Base-by-base conservation (phyloP, 2,888 invertebrate genomes). In the Polia nebulosa region DNA sequence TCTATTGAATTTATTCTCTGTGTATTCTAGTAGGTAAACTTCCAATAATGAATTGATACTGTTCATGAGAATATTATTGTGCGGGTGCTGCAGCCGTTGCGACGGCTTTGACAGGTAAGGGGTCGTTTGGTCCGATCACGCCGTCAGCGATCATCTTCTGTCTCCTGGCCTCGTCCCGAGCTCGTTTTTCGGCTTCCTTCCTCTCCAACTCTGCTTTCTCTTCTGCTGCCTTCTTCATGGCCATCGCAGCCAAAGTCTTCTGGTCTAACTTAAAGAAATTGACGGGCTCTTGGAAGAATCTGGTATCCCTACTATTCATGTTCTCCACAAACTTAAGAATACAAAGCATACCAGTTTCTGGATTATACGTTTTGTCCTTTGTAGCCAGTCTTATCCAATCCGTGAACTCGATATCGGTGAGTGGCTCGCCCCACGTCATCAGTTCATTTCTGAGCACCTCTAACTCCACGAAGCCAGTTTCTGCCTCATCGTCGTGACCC, bases 241-340 rank as follows among this genome's bases (percentile, higher is more conserved):
- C 95, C 93, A 95, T 90, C 63, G 82, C 94, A 60, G 94, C 94
- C 64, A 95, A 84, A 13, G 93, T 93, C 81, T 94, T 95, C 82
- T 95, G 95, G 65, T 95, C 95, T 25, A 95, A 76, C 78, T 95
- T 95, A 66, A 93, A 95, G 89, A 84, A 95, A 84, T 95, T 95
- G 8, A 95, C 87, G 0, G 95, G 95, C 73, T 95, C 95, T 51
- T 89, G 87, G 15, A 90, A 82, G 79, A 89, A 94, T 68, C 87
- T 92, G 25, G 64, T 78, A 74, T 95, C 95, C 58, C 91, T 94
- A 17, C 78, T 84, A 61, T 95, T 95, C 94, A 95, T 94, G 59
- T 91, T 92, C 57, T 95, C 95, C 20, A 95, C 88, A 82, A 95
- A 95, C 80, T 93, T 94, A 0, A 85, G 85, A 56, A 94, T 94